A percentile compares a stretch with the other conserved stretches of the same genome.
These are phyloP conservation scores for Noctua janthina DNA, from an alignment of 2,888 invertebrate genomes.

Conservation along the genomic window DNA sequence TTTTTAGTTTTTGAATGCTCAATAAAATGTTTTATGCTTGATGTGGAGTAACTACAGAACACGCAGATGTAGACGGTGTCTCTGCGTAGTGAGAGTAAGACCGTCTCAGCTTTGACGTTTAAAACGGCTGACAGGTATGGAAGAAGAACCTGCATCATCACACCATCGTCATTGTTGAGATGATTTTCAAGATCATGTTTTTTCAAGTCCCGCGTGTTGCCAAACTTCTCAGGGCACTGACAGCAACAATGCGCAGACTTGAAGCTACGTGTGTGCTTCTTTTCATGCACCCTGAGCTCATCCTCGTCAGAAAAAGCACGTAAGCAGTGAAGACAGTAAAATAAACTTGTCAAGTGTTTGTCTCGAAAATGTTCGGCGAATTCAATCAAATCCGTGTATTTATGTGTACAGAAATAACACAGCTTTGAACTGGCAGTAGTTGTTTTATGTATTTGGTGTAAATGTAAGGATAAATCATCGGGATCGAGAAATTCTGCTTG, in stretches of 20 bases:
- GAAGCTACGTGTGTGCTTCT: slow-evolving; percentile 69
- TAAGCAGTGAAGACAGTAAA: slow-evolving; percentile 75
- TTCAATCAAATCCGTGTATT: slow-evolving; percentile 68
- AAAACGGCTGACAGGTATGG: slow-evolving; percentile 75
- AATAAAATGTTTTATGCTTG: slow-evolving; percentile 65
- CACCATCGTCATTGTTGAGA: slow-evolving; percentile 69
- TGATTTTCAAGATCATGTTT: slow-evolving; percentile 71
- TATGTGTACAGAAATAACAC: slow-evolving; percentile 77
- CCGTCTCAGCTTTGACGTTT: slow-evolving; percentile 73
- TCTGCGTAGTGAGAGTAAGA: slow-evolving; percentile 66
- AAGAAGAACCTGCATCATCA: slow-evolving; percentile 70
- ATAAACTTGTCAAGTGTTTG: slow-evolving; percentile 71
- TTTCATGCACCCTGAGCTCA: slow-evolving; percentile 70
- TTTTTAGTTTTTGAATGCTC: slow-evolving; percentile 71
- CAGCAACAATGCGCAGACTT: slow-evolving; percentile 73
- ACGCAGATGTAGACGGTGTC: slow-evolving; percentile 69
- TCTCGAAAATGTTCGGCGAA: slow-evolving; percentile 79
- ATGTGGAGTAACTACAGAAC: slow-evolving; percentile 67
- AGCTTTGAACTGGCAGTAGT: slow-evolving; percentile 9
- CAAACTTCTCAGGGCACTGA: slow-evolving; percentile 73
- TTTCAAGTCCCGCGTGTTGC: slow-evolving; percentile 66
- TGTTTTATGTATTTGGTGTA: slow-evolving; percentile 75
- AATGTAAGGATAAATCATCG: slow-evolving; percentile 78
- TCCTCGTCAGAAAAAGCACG: slow-evolving; percentile 71
- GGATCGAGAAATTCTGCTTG: slow-evolving; percentile 79